phyloP scores from a whole-genome alignment of 2,888 invertebrate genomes.

The Xanthia icteritia region DNA sequence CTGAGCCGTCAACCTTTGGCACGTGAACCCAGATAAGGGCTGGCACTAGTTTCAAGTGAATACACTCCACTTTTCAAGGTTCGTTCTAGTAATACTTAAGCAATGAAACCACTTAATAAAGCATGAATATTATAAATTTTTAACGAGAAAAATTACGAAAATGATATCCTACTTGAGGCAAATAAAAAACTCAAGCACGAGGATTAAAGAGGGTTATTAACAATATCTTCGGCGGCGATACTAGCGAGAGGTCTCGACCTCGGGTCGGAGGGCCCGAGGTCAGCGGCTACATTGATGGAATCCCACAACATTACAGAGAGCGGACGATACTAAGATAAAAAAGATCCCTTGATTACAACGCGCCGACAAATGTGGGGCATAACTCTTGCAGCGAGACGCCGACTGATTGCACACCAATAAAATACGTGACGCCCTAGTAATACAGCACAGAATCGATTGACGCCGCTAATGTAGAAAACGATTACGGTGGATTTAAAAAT shows the following conservation, averaged over 20 bases:
- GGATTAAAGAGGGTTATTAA: conserved; percentile 60
- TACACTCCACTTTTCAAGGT: background rate
- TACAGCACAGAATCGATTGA: conserved; percentile 62
- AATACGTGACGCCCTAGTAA: conserved; percentile 67
- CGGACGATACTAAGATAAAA: conserved; percentile 71
- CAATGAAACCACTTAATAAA: conserved; percentile 13
- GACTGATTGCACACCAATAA: conserved; percentile 66
- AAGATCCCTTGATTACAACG: conserved; percentile 75
- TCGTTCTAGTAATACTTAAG: background rate
- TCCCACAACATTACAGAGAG: conserved; percentile 62
- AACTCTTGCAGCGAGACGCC: conserved; percentile 70
- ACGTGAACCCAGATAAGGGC: conserved; percentile 24
- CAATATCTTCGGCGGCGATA: conserved; percentile 54
- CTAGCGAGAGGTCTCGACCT: conserved; percentile 49
- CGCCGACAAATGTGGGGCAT: conserved; percentile 79
- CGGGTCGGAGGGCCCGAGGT: conserved; percentile 54
- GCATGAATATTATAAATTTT: conserved; percentile 30
- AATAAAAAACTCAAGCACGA: conserved; percentile 47
- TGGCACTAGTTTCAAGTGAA: conserved; percentile 16
- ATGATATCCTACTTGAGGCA: conserved; percentile 42
- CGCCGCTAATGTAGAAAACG: conserved; percentile 60
- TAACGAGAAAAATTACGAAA: conserved; percentile 32
- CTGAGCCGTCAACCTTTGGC: conserved; percentile 25
- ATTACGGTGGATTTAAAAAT: conserved; percentile 68
- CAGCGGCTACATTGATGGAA: conserved; percentile 60